Conservation (phyloP, 2,797 vertebrate species). For the Pseudomugil tenellus region DNA sequence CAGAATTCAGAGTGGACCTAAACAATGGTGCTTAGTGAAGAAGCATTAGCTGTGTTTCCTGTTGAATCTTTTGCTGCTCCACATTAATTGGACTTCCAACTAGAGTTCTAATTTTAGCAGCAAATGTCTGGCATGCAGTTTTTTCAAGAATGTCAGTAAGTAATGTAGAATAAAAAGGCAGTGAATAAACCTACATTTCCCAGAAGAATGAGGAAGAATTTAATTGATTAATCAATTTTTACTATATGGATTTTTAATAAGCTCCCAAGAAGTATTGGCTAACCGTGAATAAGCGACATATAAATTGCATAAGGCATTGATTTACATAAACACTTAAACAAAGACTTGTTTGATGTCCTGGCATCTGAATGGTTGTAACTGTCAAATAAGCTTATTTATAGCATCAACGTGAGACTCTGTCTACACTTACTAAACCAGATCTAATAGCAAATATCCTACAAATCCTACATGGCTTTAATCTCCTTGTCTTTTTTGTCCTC, state of each 20-base stretch:
- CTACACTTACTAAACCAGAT: constrained; percentile 42
- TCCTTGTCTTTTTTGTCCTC: constrained; percentile 12
- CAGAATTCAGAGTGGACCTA: neutral
- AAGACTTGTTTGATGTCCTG: constrained; percentile 50
- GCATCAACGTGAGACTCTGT: constrained; percentile 28
- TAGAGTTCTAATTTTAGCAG: neutral
- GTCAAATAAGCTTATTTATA: constrained; percentile 67
- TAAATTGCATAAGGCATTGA: neutral
- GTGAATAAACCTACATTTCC: neutral
- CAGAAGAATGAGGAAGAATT: neutral
- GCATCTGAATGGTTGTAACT: constrained; percentile 44
- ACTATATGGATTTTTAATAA: constrained; percentile 8
- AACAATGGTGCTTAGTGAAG: neutral
- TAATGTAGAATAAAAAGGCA: neutral
- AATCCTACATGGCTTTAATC: constrained; percentile 47
- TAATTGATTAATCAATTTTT: constrained; percentile 8
- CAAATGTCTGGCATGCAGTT: neutral
- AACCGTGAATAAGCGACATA: constrained; percentile 1
- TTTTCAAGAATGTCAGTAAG: neutral
- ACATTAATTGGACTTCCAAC: neutral
- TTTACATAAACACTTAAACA: constrained; percentile 27
- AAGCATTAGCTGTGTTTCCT: neutral
- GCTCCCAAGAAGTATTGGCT: neutral
- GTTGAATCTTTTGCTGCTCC: neutral
- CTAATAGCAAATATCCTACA: constrained; percentile 54